Evolutionary conservation across 2,888 invertebrate species (phyloP), one percentile per base, ranked within the genome.

Genomic region (Stenodema calcarata): DNA sequence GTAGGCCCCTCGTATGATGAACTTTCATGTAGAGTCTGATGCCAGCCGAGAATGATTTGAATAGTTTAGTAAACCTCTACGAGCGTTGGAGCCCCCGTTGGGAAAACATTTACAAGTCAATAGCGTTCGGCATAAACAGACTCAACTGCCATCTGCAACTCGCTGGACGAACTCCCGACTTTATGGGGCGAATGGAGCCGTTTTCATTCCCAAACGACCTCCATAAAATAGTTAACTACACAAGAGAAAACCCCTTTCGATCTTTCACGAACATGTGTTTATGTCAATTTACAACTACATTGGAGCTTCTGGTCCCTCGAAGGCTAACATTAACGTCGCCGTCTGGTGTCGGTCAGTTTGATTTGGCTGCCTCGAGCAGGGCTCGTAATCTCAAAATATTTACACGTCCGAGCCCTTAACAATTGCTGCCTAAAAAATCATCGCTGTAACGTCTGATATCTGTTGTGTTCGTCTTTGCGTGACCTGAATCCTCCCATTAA

Each of bases 51-150:
- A n/a, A n/a, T n/a, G n/a, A n/a, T n/a, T n/a, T n/a, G n/a, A n/a
- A n/a, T n/a, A n/a, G n/a, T n/a, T n/a, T n/a, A n/a, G n/a, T n/a
- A n/a, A n/a, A n/a, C n/a, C n/a, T n/a, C n/a, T n/a, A n/a, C n/a
- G n/a, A n/a, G n/a, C n/a, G n/a, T n/a, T n/a, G 44, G 50, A 50
- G 54, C 80, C 50, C 80, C 80, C 80, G 80, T 50, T 30, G 80
- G 35, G 80, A 50, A 47, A 54, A 80, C 80, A 80, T 80, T 80
- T 80, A 80, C 80, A 80, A 80, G 30, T 80, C 80, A 80, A 80
- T 80, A 54, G 80, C 50, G 80, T 80, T 80, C 80, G 30, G 80
- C 80, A 80, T 80, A 80, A 80, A 80, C 62, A 62, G 18, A 62
- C 62, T 23, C 80, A 80, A 54, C 80, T 80, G 80, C 80, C 80